A percentile compares a stretch with the other conserved stretches of the same genome.
Conservation (phyloP, 2,888 invertebrate species). For the Conchocele bisecta region DNA sequence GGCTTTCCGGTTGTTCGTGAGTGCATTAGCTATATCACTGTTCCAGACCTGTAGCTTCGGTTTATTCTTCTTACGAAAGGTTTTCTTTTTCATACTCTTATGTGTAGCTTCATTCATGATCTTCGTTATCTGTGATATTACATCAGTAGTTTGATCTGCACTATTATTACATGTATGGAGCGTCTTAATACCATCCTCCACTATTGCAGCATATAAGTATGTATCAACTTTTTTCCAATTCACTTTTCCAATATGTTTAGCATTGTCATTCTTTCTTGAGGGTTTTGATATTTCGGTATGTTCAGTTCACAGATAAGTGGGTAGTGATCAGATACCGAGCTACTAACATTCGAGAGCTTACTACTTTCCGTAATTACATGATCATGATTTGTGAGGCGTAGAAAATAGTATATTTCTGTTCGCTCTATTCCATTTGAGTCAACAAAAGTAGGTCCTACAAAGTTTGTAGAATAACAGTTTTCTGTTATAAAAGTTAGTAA, state of each 20-base stretch:
- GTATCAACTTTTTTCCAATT: not conserved
- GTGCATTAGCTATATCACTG: not conserved
- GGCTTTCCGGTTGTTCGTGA: not conserved
- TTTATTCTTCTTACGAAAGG: not conserved
- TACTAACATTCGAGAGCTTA: not conserved
- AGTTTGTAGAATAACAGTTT: not conserved
- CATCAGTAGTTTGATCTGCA: too few species aligned
- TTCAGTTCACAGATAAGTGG: not conserved
- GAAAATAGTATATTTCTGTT: not conserved
- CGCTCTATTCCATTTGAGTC: not conserved
- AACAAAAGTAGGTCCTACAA: not conserved
- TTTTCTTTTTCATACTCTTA: too few species aligned
- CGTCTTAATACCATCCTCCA: not conserved
- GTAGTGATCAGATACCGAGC: not conserved
- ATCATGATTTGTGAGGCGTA: not conserved
- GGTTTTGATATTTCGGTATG: too few species aligned
- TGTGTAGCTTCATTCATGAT: too few species aligned
- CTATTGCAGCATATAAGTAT: not conserved
- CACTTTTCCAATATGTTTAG: too few species aligned
- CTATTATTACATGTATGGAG: not conserved
- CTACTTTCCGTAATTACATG: not conserved
- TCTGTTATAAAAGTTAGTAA: not conserved
- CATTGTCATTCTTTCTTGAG: too few species aligned
- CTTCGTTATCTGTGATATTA: too few species aligned
- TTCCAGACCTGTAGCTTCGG: slow-evolving; percentile 2